Percentiles rank a stretch among this genome's conserved stretches.
Evolutionary conservation across 2,797 vertebrate genomes (phyloP).

Genomic region (Phaenicophaeus curvirostris): DNA sequence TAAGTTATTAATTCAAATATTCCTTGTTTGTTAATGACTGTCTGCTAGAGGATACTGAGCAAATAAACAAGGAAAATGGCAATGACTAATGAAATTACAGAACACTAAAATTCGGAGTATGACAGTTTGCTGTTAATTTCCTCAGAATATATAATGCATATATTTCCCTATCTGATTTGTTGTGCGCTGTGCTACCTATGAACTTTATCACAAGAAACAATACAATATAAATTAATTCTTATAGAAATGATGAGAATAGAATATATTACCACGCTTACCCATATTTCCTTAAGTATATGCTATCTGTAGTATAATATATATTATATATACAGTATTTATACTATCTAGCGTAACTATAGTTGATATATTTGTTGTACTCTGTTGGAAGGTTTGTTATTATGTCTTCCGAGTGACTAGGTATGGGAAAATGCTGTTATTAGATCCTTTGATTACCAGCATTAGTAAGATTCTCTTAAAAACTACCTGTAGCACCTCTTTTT

Average conservation of each 20-base stretch:
- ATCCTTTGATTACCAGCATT: not conserved
- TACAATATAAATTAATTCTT: not conserved
- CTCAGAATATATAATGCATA: not conserved
- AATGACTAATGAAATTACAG: not conserved
- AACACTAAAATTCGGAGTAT: not conserved
- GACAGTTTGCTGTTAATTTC: not conserved
- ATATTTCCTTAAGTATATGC: not conserved
- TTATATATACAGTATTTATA: too few species aligned
- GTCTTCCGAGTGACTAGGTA: not conserved
- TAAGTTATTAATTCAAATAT: not conserved
- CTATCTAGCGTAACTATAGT: not conserved
- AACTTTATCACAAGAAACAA: not conserved
- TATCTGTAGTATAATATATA: too few species aligned
- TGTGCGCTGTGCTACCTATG: not conserved
- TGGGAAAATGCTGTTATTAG: not conserved
- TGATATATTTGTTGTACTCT: not conserved
- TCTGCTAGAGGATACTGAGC: not conserved
- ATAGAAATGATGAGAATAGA: not conserved
- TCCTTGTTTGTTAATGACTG: not conserved
- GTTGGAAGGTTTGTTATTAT: not conserved
- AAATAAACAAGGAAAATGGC: not conserved
- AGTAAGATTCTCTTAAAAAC: not conserved
- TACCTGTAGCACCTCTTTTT: not conserved
- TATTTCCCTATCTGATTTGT: not conserved
- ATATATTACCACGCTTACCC: not conserved